phyloP scores from a whole-genome alignment of 2,797 vertebrate genomes.

The Limosa lapponica region DNA sequence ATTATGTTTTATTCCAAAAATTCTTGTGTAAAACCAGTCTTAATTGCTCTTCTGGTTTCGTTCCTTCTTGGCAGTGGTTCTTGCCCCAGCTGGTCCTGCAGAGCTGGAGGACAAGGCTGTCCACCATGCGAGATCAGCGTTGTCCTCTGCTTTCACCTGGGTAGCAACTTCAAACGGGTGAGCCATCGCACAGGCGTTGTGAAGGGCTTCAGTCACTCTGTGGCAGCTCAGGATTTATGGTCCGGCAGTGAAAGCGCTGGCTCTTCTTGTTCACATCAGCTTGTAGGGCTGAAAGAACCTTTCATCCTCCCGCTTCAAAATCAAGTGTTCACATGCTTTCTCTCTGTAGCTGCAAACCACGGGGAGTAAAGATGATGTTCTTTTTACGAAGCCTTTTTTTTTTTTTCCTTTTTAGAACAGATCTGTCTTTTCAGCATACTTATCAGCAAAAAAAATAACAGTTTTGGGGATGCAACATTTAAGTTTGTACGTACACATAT shows the following conservation, averaged over 20 bases:
- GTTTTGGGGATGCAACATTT: not conserved
- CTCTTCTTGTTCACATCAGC: fast-evolving
- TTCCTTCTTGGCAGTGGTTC: not conserved
- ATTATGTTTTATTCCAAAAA: not conserved
- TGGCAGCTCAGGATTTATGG: not conserved
- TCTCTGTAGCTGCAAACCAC: not conserved
- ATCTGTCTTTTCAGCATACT: not conserved
- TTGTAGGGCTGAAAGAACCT: not conserved
- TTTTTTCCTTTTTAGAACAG: not conserved
- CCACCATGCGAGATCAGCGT: not conserved
- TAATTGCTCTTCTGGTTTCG: not conserved
- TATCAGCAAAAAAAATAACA: not conserved
- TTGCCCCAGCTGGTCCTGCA: not conserved
- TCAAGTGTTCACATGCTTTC: fast-evolving
- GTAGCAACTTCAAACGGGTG: not conserved
- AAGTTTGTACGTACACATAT: fast-evolving
- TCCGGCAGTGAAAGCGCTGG: not conserved
- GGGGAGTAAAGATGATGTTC: not conserved
- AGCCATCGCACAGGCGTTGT: fast-evolving
- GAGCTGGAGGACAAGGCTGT: not conserved
- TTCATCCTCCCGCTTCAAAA: not conserved
- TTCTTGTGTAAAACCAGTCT: not conserved
- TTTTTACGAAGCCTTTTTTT: not conserved
- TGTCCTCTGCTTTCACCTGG: not conserved
- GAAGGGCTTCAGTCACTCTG: not conserved